Evolutionary conservation across 1,140 invertebrate genomes (phyloP), one percentile per base, ranked within the genome.

Genomic region (Nasonia vitripennis): DNA sequence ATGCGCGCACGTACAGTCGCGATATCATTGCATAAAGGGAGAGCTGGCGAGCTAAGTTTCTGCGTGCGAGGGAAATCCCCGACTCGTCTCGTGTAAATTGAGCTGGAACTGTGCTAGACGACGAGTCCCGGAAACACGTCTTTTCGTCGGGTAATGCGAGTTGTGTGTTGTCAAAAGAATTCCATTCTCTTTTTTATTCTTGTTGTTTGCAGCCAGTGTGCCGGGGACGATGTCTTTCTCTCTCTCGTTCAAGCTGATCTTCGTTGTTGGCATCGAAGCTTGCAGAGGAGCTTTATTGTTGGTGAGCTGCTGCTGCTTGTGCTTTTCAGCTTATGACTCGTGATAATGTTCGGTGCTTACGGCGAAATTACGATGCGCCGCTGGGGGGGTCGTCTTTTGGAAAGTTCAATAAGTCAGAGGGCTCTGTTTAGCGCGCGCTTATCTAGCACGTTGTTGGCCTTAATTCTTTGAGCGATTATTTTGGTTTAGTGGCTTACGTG

Each of bases 301-400:
- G 27, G 70, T 67, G 51, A 62, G 55, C 17, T 62, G 17, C 6
- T 20, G 55, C 12, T 70, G 77, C 11, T 51, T 14, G 34, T 78
- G 55, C 34, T 83, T 48, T 78, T 70, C 74, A 23, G 74, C 73
- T 77, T 48, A 78, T 23, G 81, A 48, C 81, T 48, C 20, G 31
- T 48, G 55, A 78, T 78, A 78, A 83, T 83, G n/a, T 37, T 83
- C 37, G 71, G 31, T 82, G 20, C 80, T 82, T 74, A 83, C 11
- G 0, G 11, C 9, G 62, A 83, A 78, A 51, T 14, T 62, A 75
- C 41, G 14, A 74, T 23, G 31, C 23, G 31, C 20, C 34, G 62
- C 78, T 68, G 51, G 17, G 51, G 14, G 51, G 14, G 2, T 55
- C 51, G 12, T 55, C 51, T 55, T 55, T 55, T 55, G 27, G 37